These are phyloP conservation scores for Meriones unguiculatus DNA, from an alignment of 2,113 vertebrate species.

Conservation along the genomic window DNA sequence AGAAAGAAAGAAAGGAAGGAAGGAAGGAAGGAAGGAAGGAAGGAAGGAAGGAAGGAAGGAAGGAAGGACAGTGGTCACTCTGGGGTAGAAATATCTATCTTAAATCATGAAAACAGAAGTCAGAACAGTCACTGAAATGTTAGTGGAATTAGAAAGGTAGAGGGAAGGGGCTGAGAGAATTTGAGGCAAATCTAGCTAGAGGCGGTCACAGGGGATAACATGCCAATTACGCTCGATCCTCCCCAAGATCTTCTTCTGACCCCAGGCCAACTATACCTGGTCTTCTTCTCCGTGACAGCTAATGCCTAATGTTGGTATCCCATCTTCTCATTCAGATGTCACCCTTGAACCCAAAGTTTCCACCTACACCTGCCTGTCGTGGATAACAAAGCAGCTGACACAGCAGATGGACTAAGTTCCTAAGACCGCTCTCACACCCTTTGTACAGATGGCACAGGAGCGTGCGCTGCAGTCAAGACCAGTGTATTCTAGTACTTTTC, in stretches of 20 bases:
- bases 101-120: conserved; percentile 15
- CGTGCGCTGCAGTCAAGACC: background rate
- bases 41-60: too few relatives aligned
- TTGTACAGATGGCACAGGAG: background rate
- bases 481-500: background rate
- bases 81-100: background rate
- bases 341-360: background rate
- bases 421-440: background rate
- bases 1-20: background rate
- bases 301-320: background rate
- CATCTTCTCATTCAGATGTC: background rate
- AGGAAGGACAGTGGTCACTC: background rate
- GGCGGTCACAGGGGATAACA: background rate
- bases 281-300: background rate
- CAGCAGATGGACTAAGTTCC: background rate
- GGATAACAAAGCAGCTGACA: too few relatives aligned
- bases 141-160: background rate
- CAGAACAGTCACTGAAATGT: conserved; percentile 2
- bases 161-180: background rate
- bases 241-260: background rate
- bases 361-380: background rate
- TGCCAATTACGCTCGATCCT: background rate
- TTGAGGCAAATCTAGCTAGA: background rate
- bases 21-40: too few relatives aligned
- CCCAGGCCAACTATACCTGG: background rate